Evolutionary conservation across 2,113 vertebrate species (phyloP).

Genomic region (Cynopterus brachyotis): DNA sequence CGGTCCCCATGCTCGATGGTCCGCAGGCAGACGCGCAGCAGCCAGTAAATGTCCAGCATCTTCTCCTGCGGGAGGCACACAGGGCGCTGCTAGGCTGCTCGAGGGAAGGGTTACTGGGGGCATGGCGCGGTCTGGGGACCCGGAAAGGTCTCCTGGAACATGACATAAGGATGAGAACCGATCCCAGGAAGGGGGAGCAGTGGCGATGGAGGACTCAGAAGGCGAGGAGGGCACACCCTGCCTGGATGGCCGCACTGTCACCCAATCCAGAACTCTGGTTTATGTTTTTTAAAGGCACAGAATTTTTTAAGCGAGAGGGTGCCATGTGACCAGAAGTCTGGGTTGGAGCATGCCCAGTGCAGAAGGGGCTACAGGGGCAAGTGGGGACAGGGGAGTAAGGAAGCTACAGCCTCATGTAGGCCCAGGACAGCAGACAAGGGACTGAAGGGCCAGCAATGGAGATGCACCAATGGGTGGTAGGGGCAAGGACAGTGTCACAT

Average conservation of each 20-base stretch:
- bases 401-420: background rate
- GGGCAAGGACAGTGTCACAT: background rate
- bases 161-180: background rate
- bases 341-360: background rate
- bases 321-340: background rate
- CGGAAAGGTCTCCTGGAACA: background rate
- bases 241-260: too few species aligned
- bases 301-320: background rate
- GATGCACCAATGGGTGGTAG: background rate
- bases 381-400: background rate
- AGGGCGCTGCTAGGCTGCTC: background rate
- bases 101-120: background rate
- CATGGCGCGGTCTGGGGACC: background rate
- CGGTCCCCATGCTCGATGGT: constrained; percentile 93
- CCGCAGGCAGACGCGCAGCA: constrained; percentile 92
- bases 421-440: background rate
- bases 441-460: background rate
- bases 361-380: background rate
- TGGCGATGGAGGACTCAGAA: background rate
- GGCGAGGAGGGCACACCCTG: background rate
- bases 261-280: background rate
- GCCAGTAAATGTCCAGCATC: constrained; percentile 98
- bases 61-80: constrained; percentile 89
- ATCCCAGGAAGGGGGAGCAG: background rate
- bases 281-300: background rate